phyloP scores from a whole-genome alignment of 2,113 vertebrate species.

The Dryoscopus gambensis region DNA sequence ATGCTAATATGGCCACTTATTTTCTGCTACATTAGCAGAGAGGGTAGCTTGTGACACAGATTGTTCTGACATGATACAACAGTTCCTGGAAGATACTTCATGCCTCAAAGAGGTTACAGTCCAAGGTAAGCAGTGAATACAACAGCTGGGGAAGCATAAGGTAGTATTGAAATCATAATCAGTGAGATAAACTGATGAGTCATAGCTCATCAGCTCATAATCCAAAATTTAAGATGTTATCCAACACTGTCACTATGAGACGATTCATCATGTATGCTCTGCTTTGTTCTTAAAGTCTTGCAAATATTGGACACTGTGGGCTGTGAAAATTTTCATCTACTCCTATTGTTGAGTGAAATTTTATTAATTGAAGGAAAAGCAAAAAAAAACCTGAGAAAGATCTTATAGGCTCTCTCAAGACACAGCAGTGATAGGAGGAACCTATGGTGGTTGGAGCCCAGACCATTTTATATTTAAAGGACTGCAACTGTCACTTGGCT shows the following conservation, averaged over 20 bases:
- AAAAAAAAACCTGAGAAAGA: not conserved
- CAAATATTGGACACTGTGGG: not conserved
- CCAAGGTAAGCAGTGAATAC: not conserved
- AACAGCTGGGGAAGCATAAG: conserved; percentile 20
- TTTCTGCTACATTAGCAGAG: not conserved
- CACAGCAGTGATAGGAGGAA: not conserved
- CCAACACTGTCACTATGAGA: not conserved
- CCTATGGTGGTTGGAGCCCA: not conserved
- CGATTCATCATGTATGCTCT: not conserved
- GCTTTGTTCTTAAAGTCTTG: not conserved
- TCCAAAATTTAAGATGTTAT: not conserved
- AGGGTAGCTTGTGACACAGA: not conserved
- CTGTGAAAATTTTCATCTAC: not conserved
- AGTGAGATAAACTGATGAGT: not conserved
- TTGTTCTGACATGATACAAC: not conserved
- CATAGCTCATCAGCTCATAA: conserved; percentile 6
- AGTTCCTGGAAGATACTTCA: not conserved
- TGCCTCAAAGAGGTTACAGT: not conserved
- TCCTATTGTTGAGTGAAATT: not conserved
- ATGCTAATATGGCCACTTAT: not conserved
- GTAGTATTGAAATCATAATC: not conserved
- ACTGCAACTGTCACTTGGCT: not conserved
- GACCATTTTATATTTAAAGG: not conserved
- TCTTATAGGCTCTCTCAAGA: not conserved
- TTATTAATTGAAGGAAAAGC: not conserved